phyloP scores from a whole-genome alignment of 2,797 vertebrate species.

The Salmo trutta region DNA sequence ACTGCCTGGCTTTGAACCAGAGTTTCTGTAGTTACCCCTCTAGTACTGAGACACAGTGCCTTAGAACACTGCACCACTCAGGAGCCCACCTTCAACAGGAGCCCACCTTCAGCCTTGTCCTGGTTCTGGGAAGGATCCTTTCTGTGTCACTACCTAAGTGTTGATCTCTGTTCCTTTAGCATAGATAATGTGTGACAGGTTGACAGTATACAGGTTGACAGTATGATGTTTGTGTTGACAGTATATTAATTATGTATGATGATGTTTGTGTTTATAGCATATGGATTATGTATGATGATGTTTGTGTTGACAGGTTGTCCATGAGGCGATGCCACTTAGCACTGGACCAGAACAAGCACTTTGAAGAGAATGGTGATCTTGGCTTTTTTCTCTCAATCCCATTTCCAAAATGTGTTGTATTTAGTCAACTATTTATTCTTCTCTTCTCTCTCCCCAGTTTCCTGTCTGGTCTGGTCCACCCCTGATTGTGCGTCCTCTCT shows the following conservation, averaged over 20 bases:
- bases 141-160: neutral
- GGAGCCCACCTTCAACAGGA: constrained; percentile 86
- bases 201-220: no score
- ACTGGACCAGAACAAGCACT: constrained; percentile 78
- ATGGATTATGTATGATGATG: no score
- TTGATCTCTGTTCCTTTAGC: neutral
- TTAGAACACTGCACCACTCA: no score
- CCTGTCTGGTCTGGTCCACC: neutral
- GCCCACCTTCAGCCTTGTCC: constrained; percentile 74
- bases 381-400: neutral
- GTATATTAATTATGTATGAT: no score
- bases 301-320: constrained; percentile 61
- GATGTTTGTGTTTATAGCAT: neutral
- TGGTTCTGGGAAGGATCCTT: neutral
- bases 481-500: neutral
- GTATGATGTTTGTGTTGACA: no score
- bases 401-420: no score
- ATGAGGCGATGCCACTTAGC: constrained; percentile 90
- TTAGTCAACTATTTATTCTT: no score
- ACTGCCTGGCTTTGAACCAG: no score
- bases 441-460: neutral
- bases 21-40: no score
- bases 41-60: no score
- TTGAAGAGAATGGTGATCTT: constrained; percentile 81
- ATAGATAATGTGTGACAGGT: constrained; percentile 22